These are phyloP conservation scores for Sciaenops ocellatus DNA, from an alignment of 2,797 vertebrate genomes.

Conservation along the genomic window DNA sequence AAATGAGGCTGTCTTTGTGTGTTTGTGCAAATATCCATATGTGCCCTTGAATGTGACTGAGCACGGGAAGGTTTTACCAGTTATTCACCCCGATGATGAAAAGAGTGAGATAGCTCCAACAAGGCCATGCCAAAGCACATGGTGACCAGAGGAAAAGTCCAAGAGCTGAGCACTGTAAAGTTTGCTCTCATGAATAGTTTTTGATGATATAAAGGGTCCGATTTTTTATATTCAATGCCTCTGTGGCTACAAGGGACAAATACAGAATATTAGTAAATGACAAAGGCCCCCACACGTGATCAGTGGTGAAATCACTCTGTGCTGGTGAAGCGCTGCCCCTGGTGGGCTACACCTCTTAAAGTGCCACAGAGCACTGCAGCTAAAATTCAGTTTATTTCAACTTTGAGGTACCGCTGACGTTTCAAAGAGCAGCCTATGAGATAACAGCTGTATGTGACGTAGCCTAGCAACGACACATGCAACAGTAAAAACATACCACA, in stretches of 20 bases:
- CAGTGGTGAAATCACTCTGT: too few relatives aligned
- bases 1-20: slow-evolving; percentile 13
- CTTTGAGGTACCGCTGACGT: too few relatives aligned
- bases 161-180: not conserved
- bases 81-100: slow-evolving; percentile 18
- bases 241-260: too few relatives aligned
- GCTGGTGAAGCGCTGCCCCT: too few relatives aligned
- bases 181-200: not conserved
- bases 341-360: too few relatives aligned
- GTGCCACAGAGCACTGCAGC: too few relatives aligned
- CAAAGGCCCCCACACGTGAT: too few relatives aligned
- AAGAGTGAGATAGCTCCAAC: not conserved
- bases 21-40: slow-evolving; percentile 9
- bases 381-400: too few relatives aligned
- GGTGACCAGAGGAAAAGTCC: not conserved
- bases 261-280: not conserved
- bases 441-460: too few relatives aligned
- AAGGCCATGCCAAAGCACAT: not conserved
- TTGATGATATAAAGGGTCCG: not conserved
- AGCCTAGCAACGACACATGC: too few relatives aligned
- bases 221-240: not conserved
- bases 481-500: too few relatives aligned
- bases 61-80: slow-evolving; percentile 6
- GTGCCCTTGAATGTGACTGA: slow-evolving; percentile 28
- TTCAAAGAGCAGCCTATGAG: too few relatives aligned